These are phyloP conservation scores for Odontophorus gujanensis DNA, from an alignment of 2,113 vertebrate species.

Conservation along the genomic window DNA sequence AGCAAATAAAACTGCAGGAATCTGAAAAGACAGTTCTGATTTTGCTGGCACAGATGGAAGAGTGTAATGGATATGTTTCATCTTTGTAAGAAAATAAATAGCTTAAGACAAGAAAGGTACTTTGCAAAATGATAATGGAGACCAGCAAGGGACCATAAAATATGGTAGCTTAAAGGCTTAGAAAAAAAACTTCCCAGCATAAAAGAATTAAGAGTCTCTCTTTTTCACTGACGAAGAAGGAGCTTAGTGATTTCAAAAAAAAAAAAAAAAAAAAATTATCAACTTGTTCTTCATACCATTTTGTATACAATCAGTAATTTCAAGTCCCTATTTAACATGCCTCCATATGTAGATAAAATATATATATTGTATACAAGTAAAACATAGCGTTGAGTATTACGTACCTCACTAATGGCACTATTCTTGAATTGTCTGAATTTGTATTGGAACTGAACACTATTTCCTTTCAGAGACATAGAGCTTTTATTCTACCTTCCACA, in stretches of 20 bases:
- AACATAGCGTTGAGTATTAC: neutral
- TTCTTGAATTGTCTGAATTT: neutral
- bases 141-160: neutral
- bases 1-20: neutral
- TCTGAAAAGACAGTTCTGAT: neutral
- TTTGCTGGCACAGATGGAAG: neutral
- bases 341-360: neutral
- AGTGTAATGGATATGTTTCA: neutral
- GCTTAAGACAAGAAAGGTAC: neutral
- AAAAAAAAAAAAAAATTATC: neutral
- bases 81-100: neutral
- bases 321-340: neutral
- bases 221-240: neutral
- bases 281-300: neutral
- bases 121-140: neutral
- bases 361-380: neutral
- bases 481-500: neutral
- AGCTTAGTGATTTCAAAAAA: neutral
- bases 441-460: neutral
- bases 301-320: neutral
- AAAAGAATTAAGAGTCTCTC: neutral
- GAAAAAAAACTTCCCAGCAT: neutral
- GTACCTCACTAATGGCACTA: neutral
- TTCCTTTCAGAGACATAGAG: neutral
- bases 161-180: neutral